A percentile compares a stretch with the other conserved stretches of the same genome.
phyloP scores from a whole-genome alignment of 2,888 invertebrate species.

The Watsonalla cultraria region DNA sequence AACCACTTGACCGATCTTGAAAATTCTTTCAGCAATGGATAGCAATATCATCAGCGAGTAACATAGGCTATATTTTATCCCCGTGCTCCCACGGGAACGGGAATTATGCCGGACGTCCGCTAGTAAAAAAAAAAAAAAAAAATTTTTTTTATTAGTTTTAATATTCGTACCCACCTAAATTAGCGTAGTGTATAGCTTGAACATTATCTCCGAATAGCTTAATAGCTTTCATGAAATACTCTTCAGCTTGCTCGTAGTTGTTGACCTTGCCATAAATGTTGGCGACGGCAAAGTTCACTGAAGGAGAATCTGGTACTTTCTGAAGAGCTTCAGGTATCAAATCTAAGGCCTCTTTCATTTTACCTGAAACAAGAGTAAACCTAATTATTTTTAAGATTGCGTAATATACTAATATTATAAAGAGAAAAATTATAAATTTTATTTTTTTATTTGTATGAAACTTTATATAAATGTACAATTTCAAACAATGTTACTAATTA shows the following conservation, averaged over 20 bases:
- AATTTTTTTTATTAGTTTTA: too few relatives aligned
- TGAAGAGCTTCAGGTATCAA: conserved; percentile 84
- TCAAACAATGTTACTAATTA: too few relatives aligned
- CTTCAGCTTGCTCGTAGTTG: conserved; percentile 88
- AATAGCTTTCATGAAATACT: conserved; percentile 88
- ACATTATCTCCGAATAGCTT: conserved; percentile 75
- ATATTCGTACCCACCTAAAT: conserved; percentile 82
- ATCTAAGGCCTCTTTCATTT: conserved; percentile 83
- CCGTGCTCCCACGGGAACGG: too few relatives aligned
- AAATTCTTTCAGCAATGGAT: too few relatives aligned
- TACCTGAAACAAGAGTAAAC: conserved; percentile 55
- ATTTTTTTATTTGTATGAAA: too few relatives aligned
- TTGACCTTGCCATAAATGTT: conserved; percentile 92
- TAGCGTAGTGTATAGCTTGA: conserved; percentile 91
- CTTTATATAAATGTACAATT: too few relatives aligned
- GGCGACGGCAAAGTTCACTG: conserved; percentile 91
- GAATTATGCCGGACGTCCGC: too few relatives aligned
- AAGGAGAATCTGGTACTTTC: conserved; percentile 85
- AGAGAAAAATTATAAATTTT: conserved; percentile 1
- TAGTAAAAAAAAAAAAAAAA: too few relatives aligned
- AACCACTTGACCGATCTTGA: too few relatives aligned
- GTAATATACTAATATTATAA: not conserved
- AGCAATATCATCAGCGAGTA: too few relatives aligned
- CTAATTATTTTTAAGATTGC: not conserved
- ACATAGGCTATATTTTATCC: too few relatives aligned